Conservation (phyloP, 2,797 vertebrate genomes). For the Acanthornis magna region DNA sequence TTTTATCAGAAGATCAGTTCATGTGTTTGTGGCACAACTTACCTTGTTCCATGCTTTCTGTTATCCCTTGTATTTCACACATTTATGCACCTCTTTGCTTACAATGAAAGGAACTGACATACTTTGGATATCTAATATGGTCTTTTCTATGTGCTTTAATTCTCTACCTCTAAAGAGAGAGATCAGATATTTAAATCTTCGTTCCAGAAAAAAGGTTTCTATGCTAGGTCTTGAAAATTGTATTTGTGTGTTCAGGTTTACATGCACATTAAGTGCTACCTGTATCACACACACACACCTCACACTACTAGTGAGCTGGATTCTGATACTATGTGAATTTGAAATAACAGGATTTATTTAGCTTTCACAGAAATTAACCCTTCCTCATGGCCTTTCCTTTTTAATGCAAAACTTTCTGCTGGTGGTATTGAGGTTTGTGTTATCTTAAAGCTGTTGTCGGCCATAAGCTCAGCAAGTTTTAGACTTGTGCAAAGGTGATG, state of each 20-base stretch:
- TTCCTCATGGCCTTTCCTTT: neutral
- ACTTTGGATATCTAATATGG: neutral
- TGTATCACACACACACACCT: neutral
- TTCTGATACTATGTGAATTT: neutral
- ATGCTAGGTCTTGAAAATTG: neutral
- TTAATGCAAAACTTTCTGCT: neutral
- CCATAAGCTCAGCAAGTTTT: neutral
- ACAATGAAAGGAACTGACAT: neutral
- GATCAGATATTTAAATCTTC: neutral
- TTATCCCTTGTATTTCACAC: neutral
- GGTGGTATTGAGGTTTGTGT: neutral
- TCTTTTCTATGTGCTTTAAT: neutral
- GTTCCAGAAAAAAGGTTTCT: neutral
- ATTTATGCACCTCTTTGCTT: neutral
- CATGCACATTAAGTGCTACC: accelerated
- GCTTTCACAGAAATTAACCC: neutral
- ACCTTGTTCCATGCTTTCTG: neutral
- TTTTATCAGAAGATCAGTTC: neutral
- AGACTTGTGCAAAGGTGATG: neutral
- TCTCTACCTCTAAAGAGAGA: neutral
- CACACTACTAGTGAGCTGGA: neutral
- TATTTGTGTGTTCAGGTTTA: neutral
- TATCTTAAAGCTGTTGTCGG: neutral
- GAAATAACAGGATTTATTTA: neutral
- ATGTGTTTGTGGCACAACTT: neutral